Evolutionary conservation across 2,113 vertebrate species (phyloP), one percentile per base, ranked within the genome.

Genomic region (Poeciliopsis turrubarensis): DNA sequence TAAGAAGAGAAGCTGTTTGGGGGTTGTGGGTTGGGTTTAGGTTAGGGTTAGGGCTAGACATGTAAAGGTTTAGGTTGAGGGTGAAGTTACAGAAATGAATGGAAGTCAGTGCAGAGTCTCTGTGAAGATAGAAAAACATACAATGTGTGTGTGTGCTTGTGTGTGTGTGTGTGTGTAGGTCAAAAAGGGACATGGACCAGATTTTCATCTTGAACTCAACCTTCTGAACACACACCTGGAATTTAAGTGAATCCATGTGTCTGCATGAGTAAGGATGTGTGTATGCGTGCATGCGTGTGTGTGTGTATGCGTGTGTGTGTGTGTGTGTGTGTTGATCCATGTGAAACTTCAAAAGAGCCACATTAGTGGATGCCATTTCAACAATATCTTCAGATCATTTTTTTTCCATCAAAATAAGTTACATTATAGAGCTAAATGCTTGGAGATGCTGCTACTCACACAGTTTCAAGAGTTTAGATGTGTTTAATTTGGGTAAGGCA

Each of bases 191-290:
- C 89, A 87, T 29, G 44, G 66, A 90, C 60, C 88, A 91, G 86
- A 90, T 91, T 88, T 91, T 70, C 82, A 77, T 88, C 79, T 86
- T 90, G 89, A 91, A 91, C 87, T 86, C 86, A 80, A 92, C 82
- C 74, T 89, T 87, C 64, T 82, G 39, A 89, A 84, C 67, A 87
- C 71, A 67, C 27, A 87, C 85, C 83, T 92, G 89, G 77, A 86
- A 84, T 78, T 83, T 87, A 92, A 90, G 73, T 75, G 57, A 62
- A 70, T 84, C 85, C 89, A 85, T 86, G 81, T 91, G 92, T 88
- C 37, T 51, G 54, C 70, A 30, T 70, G 63, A 51, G 12, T 29
- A 34, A 9, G 51, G n/a, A 22, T 34, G 29, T 29, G 29, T 29
- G 29, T 13, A 29, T 10, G 29, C 26, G 30, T 68, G 39, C 4